A percentile compares a stretch with the other conserved stretches of the same genome.
These are phyloP conservation scores for Sebastes baramenuke DNA, from an alignment of 2,797 vertebrate species.

Conservation along the genomic window DNA sequence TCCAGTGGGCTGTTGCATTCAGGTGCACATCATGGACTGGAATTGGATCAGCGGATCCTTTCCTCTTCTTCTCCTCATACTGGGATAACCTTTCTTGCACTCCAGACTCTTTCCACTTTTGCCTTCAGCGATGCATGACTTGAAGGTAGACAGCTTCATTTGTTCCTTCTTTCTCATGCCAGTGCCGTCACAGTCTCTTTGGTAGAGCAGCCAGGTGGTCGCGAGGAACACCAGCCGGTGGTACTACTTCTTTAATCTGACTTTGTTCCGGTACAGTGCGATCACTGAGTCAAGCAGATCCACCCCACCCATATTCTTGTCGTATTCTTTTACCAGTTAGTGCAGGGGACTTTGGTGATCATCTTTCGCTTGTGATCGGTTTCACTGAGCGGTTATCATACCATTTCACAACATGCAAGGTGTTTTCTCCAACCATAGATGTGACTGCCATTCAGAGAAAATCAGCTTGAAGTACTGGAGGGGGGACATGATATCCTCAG, in stretches of 20 bases:
- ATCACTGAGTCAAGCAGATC: neutral
- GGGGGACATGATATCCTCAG: too few species aligned
- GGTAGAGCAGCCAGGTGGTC: neutral
- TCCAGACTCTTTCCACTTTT: neutral
- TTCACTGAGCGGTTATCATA: neutral
- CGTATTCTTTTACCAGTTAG: neutral
- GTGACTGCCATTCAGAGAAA: too few species aligned
- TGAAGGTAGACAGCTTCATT: neutral
- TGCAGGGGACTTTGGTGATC: neutral
- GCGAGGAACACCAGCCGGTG: neutral
- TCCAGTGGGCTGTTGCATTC: neutral
- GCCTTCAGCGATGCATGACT: neutral
- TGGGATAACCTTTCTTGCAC: neutral
- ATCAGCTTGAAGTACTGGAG: too few species aligned
- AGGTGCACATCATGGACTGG: neutral
- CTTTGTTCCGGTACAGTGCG: neutral
- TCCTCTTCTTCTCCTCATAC: neutral
- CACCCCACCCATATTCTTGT: neutral
- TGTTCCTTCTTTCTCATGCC: neutral
- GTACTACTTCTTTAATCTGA: neutral
- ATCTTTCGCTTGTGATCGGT: neutral
- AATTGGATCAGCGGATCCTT: neutral
- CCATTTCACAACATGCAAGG: neutral
- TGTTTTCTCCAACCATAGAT: neutral
- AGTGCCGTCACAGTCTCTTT: neutral